Evolutionary conservation across 2,797 vertebrate species (phyloP).

Genomic region (Lerista edwardsae): DNA sequence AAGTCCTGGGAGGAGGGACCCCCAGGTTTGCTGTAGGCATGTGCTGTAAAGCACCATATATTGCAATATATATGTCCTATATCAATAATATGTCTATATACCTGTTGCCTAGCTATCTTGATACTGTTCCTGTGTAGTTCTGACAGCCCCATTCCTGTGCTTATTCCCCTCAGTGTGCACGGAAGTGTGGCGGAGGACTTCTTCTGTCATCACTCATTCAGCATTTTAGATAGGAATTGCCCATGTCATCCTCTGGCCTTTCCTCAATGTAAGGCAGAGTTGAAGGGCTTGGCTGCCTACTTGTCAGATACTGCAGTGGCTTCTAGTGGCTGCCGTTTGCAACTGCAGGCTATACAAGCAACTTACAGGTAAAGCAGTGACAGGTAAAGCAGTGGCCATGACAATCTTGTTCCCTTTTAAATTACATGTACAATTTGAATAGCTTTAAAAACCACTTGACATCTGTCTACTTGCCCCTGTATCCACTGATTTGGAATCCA

Average conservation of each 20-base stretch:
- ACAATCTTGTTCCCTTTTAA: neutral
- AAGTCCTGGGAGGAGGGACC: no score
- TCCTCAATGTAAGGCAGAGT: neutral
- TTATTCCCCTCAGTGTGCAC: neutral
- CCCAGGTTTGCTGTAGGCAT: no score
- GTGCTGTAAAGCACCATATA: no score
- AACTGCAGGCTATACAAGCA: neutral
- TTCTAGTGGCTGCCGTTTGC: neutral
- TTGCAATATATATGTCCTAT: no score
- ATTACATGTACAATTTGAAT: neutral
- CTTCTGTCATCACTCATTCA: neutral
- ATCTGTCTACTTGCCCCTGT: no score
- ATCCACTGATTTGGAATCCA: no score
- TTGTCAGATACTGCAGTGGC: neutral
- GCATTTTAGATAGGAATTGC: neutral
- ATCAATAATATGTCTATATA: no score
- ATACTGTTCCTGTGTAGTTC: no score
- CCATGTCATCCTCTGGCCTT: no score
- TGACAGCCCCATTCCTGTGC: no score
- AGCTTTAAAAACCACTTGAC: no score
- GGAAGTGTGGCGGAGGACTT: neutral
- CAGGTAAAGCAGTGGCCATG: neutral
- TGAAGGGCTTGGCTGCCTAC: neutral
- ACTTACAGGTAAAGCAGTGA: neutral
- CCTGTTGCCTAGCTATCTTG: no score